Conservation (phyloP, 2,888 invertebrate genomes). For the Lepidocyrtoides sp. region DNA sequence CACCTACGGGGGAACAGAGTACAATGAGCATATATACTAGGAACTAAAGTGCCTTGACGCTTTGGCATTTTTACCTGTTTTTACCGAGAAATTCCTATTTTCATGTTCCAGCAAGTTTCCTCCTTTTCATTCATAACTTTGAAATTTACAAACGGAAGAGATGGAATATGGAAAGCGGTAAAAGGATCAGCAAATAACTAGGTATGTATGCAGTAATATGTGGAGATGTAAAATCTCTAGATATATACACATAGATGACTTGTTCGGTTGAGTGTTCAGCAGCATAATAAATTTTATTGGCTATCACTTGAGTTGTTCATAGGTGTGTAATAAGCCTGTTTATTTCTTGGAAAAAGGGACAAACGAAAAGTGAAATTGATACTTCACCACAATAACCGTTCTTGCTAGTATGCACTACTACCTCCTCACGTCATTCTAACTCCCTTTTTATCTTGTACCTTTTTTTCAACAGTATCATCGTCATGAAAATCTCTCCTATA, state of each 20-base stretch:
- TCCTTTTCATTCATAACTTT: not conserved
- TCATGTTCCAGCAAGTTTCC: not conserved
- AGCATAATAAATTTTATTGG: conserved; percentile 48
- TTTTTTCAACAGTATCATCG: not conserved
- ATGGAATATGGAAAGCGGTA: not conserved
- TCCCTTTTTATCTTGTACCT: not conserved
- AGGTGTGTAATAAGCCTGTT: not conserved
- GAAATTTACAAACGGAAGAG: not conserved
- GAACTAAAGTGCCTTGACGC: not conserved
- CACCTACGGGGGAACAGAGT: not conserved
- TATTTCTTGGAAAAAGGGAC: conserved; percentile 19
- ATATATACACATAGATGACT: too few relatives aligned
- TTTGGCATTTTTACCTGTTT: not conserved
- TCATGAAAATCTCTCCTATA: not conserved
- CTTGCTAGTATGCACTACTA: not conserved
- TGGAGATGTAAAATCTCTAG: too few relatives aligned
- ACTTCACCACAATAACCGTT: not conserved
- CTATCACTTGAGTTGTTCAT: conserved; percentile 31
- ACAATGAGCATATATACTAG: too few relatives aligned
- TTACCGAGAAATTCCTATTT: not conserved
- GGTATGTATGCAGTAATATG: too few relatives aligned
- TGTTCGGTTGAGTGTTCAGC: not conserved
- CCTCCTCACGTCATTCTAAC: not conserved
- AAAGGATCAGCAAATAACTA: too few relatives aligned
- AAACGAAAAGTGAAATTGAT: conserved; percentile 4